Conservation (phyloP, 2,113 vertebrate genomes). For the Pandion haliaetus region DNA sequence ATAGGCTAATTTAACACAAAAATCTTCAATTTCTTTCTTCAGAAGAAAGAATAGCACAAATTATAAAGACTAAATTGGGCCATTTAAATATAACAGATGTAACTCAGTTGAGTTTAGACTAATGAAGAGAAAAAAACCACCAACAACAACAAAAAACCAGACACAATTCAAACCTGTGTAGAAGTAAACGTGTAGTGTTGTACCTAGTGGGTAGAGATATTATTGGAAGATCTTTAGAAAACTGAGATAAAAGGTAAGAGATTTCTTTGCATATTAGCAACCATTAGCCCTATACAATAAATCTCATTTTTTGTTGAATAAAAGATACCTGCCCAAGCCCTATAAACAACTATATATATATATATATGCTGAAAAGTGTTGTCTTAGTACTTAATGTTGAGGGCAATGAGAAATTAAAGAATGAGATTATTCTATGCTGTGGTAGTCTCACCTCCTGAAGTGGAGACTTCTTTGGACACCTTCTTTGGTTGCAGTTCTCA, state of each 20-base stretch:
- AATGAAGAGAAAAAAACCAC: not conserved
- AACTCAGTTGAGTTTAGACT: not conserved
- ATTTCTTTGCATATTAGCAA: not conserved
- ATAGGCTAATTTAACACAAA: not conserved
- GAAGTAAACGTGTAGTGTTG: not conserved
- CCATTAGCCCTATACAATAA: not conserved
- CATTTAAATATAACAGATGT: not conserved
- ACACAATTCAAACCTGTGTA: not conserved
- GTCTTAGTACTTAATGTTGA: not conserved
- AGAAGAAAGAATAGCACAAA: not conserved
- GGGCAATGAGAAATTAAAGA: not conserved
- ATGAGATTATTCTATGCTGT: not conserved
- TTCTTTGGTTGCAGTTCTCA: not conserved
- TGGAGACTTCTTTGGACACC: not conserved
- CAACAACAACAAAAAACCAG: not conserved
- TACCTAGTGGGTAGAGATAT: not conserved
- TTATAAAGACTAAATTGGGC: not conserved
- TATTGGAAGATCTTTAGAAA: not conserved
- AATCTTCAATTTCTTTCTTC: not conserved
- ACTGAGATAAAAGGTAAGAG: not conserved
- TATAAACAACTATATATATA: not conserved
- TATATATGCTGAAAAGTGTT: not conserved
- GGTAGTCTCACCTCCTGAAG: not conserved
- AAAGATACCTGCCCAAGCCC: not conserved
- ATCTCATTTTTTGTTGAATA: not conserved